These are phyloP conservation scores for Deladenus siricidicola DNA, from an alignment of 2,888 invertebrate genomes.

Conservation along the genomic window DNA sequence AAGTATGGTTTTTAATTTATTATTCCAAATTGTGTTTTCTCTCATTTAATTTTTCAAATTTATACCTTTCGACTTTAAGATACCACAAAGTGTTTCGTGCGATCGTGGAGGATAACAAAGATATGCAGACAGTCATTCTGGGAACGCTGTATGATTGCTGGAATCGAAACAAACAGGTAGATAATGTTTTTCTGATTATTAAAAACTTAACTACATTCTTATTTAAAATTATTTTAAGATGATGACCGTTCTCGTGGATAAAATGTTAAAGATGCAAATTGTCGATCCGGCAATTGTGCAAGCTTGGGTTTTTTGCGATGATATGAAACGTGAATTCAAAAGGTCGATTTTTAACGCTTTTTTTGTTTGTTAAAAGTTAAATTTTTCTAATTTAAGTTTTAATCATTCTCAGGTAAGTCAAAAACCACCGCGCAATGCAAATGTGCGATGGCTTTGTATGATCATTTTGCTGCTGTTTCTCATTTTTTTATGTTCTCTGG, in stretches of 20 bases:
- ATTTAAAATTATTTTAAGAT: conserved; percentile 61
- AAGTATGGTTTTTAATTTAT: conserved; percentile 61
- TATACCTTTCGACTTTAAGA: conserved; percentile 52
- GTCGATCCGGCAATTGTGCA: conserved; percentile 93
- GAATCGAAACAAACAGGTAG: conserved; percentile 75
- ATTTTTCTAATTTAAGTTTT: background rate
- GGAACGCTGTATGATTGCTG: conserved; percentile 88
- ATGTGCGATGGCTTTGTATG: no score
- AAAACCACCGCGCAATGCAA: no score
- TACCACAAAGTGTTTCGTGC: conserved; percentile 62
- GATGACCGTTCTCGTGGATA: conserved; percentile 90
- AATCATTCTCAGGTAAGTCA: no score
- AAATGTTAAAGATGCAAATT: conserved; percentile 90
- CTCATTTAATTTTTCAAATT: background rate
- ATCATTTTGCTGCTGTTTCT: no score
- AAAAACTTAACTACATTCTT: background rate
- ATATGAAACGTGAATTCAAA: conserved; percentile 43
- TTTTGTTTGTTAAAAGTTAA: no score
- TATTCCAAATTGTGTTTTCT: background rate
- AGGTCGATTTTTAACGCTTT: no score
- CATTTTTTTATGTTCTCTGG: no score
- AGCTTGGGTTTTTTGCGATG: conserved; percentile 65
- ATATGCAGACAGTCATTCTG: conserved; percentile 86
- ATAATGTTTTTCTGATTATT: background rate
- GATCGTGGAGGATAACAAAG: conserved; percentile 76